Evolutionary conservation across 2,888 invertebrate genomes (phyloP).

Genomic region (Sinelater perroti): DNA sequence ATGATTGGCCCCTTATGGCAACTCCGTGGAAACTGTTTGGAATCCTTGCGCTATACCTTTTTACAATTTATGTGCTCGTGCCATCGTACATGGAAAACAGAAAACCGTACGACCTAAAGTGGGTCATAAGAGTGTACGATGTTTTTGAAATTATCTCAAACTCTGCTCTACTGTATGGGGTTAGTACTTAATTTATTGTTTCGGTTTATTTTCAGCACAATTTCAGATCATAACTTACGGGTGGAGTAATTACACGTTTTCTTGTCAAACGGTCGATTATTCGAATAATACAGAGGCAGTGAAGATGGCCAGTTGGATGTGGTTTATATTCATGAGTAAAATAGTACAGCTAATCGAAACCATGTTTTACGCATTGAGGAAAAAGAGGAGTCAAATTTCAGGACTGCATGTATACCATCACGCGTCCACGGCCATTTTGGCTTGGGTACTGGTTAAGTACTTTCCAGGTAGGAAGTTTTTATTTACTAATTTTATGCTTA

Average conservation of each 20-base stretch:
- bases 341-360: slow-evolving; percentile 73
- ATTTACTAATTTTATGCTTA: too few relatives aligned
- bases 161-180: slow-evolving; percentile 72
- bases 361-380: slow-evolving; percentile 71
- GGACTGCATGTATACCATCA: slow-evolving; percentile 77
- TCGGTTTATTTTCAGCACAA: too few relatives aligned
- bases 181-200: too few relatives aligned
- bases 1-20: slow-evolving; percentile 65
- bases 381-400: slow-evolving; percentile 73
- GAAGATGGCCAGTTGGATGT: background rate
- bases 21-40: slow-evolving; percentile 60
- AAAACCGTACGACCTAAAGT: slow-evolving; percentile 72
- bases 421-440: slow-evolving; percentile 64
- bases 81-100: slow-evolving; percentile 75
- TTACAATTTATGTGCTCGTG: slow-evolving; percentile 62
- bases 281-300: slow-evolving; percentile 64
- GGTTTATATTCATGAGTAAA: slow-evolving; percentile 67
- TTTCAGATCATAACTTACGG: slow-evolving; percentile 70
- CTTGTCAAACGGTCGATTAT: slow-evolving; percentile 77
- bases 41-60: slow-evolving; percentile 62
- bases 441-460: slow-evolving; percentile 58
- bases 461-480: slow-evolving; percentile 28
- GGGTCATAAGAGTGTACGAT: slow-evolving; percentile 78
- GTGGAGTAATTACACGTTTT: slow-evolving; percentile 68
- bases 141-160: slow-evolving; percentile 79